Base-by-base conservation (phyloP, 1,140 invertebrate species). In the Apis dorsata region DNA sequence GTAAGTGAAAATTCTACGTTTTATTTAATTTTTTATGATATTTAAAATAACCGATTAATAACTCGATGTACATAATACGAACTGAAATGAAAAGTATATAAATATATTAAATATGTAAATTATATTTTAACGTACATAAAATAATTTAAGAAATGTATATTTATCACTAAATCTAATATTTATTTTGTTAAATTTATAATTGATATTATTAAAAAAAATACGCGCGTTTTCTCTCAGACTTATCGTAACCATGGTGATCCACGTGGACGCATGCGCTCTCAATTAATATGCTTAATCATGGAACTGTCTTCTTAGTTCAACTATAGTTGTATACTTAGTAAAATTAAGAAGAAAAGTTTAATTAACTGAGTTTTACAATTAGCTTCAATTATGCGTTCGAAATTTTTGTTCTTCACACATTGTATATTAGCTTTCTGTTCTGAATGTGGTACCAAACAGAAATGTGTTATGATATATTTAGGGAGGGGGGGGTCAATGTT, bases 401-500 rank as follows among this genome's bases (percentile, higher is more conserved):
- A 44, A 21, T 34, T 15, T 19, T n/a, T n/a, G 11, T 8, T 70
- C 19, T n/a, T 51, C 34, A 34, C n/a, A 24, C 28, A 53, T 7
- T 49, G 24, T 53, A 60, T 59, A 24, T 21, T 12, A 19, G 49
- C 62, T 55, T 73, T 62, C 44, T 21, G 60, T 59, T 68, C 65
- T 63, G 66, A 68, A 72, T 9, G 10, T 55, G 59, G 17, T 69
- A 34, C 28, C 44, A 84, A 83, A 80, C 28, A 68, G 72, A 69
- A 71, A 70, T 66, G 59, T n/a, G 34, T 76, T 81, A 19, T 72
- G 57, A 21, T 68, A 60, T 44, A 57, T 19, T 34, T 28, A 81
- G 49, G 60, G 68, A 59, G 51, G 65, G 59, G 81, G 79, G 86
- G 88, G 86, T 89, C 85, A 89, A 89, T 69, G 85, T 55, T 83